Base-by-base conservation (phyloP, 92 coral and sea anemone species). In the Siderastrea siderea region DNA sequence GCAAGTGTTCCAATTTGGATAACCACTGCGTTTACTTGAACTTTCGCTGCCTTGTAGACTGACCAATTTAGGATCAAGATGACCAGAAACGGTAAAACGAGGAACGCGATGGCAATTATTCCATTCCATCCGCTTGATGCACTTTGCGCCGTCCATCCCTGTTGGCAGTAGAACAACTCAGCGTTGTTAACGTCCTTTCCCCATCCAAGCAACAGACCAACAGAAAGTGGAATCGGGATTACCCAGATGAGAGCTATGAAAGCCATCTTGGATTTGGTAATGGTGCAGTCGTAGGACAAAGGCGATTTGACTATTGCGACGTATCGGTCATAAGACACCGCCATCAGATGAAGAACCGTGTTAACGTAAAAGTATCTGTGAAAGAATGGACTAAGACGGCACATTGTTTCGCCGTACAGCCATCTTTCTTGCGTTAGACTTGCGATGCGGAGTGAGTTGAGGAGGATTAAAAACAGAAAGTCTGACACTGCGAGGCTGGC, bases 271-370 rank as follows among this genome's bases (percentile, higher is more conserved):
- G 10, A 26, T 26, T 26, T 73, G 59, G 78, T 52, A 17, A 73
- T 73, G 15, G 47, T 52, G 4, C 78, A 62, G 51, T 73, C 61
- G 62, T 73, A 73, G 16, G 78, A 51, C 78, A 73, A 45, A 6
- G 78, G 78, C 13, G 78, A 73, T 73, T 73, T 73, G 46, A 74
- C 48, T 7, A 74, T 54, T 12, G 79, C 79, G 48, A 6, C 8
- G 79, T 74, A 74, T 53, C 63, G 79, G 57, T 74, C 79, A 5
- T 74, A 74, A 52, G 79, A 74, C 17, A 74, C 79, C 5, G 63
- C 79, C 15, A 54, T 74, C 16, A 74, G 64, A 74, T 54, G 79
- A 38, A 74, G 63, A 38, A 74, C 79, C 4, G 62, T 52, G 64
- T 74, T 74, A 0, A 74, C 1, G 79, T 74, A 53, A 19, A 74